Evolutionary conservation across 2,888 invertebrate species (phyloP), one percentile per base, ranked within the genome.

Genomic region (Diachrysia chrysitis): DNA sequence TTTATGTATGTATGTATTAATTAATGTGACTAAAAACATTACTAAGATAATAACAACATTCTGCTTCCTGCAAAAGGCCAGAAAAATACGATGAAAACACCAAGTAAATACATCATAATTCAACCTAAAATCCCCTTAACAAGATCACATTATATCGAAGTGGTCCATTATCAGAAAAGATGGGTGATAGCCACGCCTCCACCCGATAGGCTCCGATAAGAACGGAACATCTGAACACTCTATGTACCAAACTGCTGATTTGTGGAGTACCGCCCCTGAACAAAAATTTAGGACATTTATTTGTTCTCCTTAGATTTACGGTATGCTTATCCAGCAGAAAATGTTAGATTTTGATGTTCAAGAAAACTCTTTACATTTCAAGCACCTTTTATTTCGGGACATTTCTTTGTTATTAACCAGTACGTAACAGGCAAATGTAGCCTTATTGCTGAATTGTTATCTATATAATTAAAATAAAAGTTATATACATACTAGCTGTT

Each of bases 71-170:
- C 7, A 1, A 58, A 23, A 37, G 37, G 14, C 23, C 19, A 21
- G 14, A 23, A 42, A 16, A 16, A 46, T 42, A 23, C 4, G 9
- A 17, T 12, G 9, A 1, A 17, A 2, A 46, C 0, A 46, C 3
- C 9, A 48, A 53, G 29, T 21, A 17, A 37, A n/a, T 35, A 21
- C 17, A 17, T 17, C 51, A 56, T 57, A 64, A 58, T 32, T 63
- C 32, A 19, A 42, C 23, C 10, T 21, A 6, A 51, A 60, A 48
- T n/a, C 10, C 46, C 17, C 60, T 42, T 58, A 76, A 70, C 55
- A 71, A 58, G 61, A 65, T 37, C 23, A 14, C 54, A 42, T 61
- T 61, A 54, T 37, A 61, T 54, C 17, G n/a, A 54, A 61, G 61
- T 23, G 46, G 37, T 14, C 61, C 23, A 53, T 61, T 61, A 61